Evolutionary conservation across 2,113 vertebrate genomes (phyloP), one percentile per base, ranked within the genome.

Genomic region (Amphilophus citrinellus): DNA sequence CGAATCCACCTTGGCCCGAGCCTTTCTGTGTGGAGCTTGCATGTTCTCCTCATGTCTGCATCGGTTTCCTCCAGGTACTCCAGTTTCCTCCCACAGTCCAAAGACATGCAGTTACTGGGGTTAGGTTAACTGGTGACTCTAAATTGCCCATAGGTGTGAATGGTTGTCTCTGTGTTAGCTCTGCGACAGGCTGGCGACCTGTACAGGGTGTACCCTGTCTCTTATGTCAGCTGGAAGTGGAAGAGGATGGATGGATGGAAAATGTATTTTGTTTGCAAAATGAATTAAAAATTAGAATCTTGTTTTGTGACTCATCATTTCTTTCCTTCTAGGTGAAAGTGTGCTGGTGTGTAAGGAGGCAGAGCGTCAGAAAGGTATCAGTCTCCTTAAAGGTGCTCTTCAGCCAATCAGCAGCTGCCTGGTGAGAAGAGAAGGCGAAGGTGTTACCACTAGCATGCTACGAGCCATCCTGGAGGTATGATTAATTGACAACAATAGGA

Each of bases 391-490:
- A 68, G 98, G 97, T 35, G 92, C 91, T 66, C 96, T 99, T 47
- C 97, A 96, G 87, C 98, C 98, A 84, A 97, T 99, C 92, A 86
- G 87, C 80, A 99, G 98, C 94, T 99, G 98, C 91, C 94, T 99
- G 84, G 93, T 96, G 80, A 97, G 94, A 94, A 92, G 58, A 71
- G 97, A 97, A 75, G 98, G 98, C 27, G 97, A 97, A 58, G 97
- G 96, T 22, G 90, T 98, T 76, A 96, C 98, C 68, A 97, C 96
- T 8, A 98, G 97, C 84, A 98, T 99, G 98, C 96, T 98, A 73
- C 96, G 98, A 91, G 98, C 98, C 77, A 97, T 99, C 92, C 94
- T 99, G 60, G 98, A 99, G 97, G 98, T 99, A 94, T 10, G 56
- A 27, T 20, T 30, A 4, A 22, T n/a, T 76, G 1, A n/a, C 42